Conservation (phyloP, 2,888 invertebrate genomes). For the Aporophyla nigra region DNA sequence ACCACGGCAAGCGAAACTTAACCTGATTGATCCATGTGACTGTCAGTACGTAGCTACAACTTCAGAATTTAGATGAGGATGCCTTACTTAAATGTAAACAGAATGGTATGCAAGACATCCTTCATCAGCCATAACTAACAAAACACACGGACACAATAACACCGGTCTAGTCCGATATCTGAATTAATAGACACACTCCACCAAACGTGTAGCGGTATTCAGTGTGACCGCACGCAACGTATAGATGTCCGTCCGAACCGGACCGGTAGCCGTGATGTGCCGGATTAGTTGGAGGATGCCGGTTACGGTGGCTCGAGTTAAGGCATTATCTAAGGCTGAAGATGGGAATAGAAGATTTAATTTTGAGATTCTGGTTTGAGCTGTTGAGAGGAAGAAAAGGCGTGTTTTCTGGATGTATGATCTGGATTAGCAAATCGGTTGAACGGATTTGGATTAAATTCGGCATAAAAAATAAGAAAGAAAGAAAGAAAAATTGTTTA, state of each 20-base stretch:
- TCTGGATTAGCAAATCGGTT: no score
- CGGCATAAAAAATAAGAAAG: no score
- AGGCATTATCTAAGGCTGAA: neutral
- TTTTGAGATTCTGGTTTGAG: neutral
- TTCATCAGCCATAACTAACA: conserved; percentile 12
- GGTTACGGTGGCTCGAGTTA: conserved; percentile 26
- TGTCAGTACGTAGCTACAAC: no score
- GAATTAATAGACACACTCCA: conserved; percentile 43
- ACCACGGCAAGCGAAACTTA: no score
- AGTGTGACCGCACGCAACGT: conserved; percentile 39
- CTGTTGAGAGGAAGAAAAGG: no score
- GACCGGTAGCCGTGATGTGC: conserved; percentile 11
- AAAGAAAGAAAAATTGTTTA: no score
- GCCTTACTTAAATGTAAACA: no score
- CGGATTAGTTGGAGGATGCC: conserved; percentile 21
- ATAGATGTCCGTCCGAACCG: conserved; percentile 4
- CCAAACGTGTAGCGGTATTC: conserved; percentile 29
- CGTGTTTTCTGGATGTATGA: no score
- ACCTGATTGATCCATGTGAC: no score
- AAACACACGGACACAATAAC: conserved; percentile 9
- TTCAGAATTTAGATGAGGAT: no score
- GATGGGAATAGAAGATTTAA: neutral
- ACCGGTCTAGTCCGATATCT: conserved; percentile 28
- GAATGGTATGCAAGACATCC: neutral
- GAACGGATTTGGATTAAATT: no score